Percentiles rank a stretch among this genome's conserved stretches.
Evolutionary conservation across 23 tunicate genomes (phyloP).

Genomic region (Botrylloides violaceus): DNA sequence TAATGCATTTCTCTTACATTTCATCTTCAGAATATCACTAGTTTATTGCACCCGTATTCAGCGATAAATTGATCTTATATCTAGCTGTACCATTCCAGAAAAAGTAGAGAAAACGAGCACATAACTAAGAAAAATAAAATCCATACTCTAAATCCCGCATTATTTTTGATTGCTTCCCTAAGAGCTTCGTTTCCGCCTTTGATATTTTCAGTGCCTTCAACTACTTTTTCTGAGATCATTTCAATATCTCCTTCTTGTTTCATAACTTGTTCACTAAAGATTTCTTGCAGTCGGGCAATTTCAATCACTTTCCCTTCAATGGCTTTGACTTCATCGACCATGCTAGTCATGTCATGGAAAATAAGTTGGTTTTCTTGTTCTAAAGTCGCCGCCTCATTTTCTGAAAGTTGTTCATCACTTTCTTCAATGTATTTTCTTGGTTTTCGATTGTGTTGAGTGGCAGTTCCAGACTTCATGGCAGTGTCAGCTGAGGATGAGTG

Average conservation of each 20-base stretch:
- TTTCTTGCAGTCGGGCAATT: constrained; percentile 65
- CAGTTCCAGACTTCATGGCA: background rate
- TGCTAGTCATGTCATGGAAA: constrained; percentile 59
- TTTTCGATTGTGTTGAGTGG: background rate
- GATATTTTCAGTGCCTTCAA: constrained; percentile 86
- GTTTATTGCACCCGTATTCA: background rate
- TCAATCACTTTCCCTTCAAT: constrained; percentile 88
- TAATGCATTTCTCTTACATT: too few species aligned
- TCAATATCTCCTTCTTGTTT: constrained; percentile 75
- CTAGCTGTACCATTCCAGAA: constrained; percentile 88
- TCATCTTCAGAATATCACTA: too few species aligned
- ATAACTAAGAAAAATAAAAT: constrained; percentile 66
- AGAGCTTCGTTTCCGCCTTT: constrained; percentile 84
- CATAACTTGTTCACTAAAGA: constrained; percentile 79
- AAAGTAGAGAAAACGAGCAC: constrained; percentile 79
- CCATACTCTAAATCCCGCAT: constrained; percentile 82
- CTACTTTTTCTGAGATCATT: constrained; percentile 50
- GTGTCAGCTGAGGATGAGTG: background rate
- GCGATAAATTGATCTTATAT: background rate
- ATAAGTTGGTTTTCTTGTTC: constrained; percentile 61
- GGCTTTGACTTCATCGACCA: constrained; percentile 68
- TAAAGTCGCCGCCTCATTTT: constrained; percentile 50
- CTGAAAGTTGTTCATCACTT: constrained; percentile 46
- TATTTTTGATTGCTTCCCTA: constrained; percentile 76
- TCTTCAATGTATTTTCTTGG: background rate